Evolutionary conservation across 2,888 invertebrate species (phyloP).

Genomic region (Eristalinus sepulchralis): DNA sequence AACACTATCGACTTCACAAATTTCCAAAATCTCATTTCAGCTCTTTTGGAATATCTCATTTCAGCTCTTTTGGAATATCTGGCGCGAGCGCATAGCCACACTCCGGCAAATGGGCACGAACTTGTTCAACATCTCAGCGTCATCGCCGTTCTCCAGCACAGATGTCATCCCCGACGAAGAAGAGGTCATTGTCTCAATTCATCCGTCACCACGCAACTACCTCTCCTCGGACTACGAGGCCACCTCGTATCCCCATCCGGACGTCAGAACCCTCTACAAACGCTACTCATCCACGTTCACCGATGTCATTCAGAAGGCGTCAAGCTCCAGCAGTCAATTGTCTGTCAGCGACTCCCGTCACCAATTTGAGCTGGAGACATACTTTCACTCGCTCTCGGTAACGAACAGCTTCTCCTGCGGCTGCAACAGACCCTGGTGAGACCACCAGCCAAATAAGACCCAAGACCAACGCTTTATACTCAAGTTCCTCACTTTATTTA

Average conservation of each 20-base stretch:
- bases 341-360: conserved; percentile 4
- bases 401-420: conserved; percentile 38
- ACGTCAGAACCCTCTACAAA: background rate
- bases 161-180: conserved; percentile 77
- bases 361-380: conserved; percentile 46
- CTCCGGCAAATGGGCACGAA: conserved; percentile 73
- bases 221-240: background rate
- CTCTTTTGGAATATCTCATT: background rate
- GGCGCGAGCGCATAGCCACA: conserved; percentile 78
- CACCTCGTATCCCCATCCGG: background rate
- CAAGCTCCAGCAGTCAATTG: background rate
- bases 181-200: conserved; percentile 28
- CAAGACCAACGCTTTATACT: conserved; percentile 18
- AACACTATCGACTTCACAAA: too few species aligned
- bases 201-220: conserved; percentile 18
- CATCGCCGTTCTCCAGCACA: conserved; percentile 78
- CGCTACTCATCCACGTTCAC: background rate
- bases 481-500: conserved; percentile 65
- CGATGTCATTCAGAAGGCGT: conserved; percentile 37
- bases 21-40: background rate
- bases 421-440: conserved; percentile 53
- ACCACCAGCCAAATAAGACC: background rate
- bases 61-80: conserved; percentile 78
- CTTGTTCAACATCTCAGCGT: conserved; percentile 73
- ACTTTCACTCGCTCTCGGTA: conserved; percentile 27